phyloP scores from a whole-genome alignment of 2,797 vertebrate species.

The Pangasius macronema region DNA sequence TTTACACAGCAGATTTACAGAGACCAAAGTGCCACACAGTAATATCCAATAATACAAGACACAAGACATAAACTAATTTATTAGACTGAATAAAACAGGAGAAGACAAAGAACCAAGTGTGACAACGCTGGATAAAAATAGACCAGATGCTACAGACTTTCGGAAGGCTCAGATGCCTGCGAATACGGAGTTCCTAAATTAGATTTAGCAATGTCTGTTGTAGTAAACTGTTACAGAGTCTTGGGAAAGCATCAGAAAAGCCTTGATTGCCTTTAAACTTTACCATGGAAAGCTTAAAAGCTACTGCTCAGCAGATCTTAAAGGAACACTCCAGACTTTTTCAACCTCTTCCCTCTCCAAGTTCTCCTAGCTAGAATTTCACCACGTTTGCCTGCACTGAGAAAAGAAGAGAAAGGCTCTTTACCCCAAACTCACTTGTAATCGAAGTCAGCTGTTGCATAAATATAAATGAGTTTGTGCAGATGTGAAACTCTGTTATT shows the following conservation, averaged over 20 bases:
- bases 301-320: neutral
- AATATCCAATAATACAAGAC: neutral
- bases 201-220: neutral
- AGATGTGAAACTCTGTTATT: neutral
- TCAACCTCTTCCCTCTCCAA: neutral
- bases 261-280: neutral
- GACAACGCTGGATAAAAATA: neutral
- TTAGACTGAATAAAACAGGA: neutral
- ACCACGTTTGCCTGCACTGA: neutral
- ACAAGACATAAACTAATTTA: neutral
- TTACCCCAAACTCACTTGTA: no score
- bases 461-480: no score
- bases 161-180: neutral
- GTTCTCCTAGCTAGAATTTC: neutral
- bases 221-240: neutral
- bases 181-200: neutral
- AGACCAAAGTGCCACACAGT: neutral
- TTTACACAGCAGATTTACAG: neutral
- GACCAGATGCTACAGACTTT: neutral
- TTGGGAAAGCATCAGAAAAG: constrained; percentile 1
- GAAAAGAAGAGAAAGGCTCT: neutral
- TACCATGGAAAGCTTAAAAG: neutral
- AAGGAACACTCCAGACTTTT: neutral
- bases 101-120: neutral
- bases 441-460: neutral